phyloP scores from a whole-genome alignment of 2,797 vertebrate species.

The Mormyrus hasselquistii region DNA sequence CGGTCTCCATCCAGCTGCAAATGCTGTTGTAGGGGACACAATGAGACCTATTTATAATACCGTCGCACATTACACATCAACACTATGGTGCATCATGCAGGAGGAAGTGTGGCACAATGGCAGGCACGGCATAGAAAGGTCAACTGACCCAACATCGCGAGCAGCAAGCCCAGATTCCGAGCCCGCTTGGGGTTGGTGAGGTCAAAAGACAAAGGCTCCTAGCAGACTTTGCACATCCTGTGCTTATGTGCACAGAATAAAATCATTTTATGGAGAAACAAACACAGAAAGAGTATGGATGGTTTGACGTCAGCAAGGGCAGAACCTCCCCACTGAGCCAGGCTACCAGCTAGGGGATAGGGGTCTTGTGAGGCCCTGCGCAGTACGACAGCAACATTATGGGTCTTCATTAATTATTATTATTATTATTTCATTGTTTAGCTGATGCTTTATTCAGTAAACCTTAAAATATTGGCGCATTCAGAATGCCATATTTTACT shows the following conservation, averaged over 20 bases:
- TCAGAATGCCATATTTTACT: not conserved
- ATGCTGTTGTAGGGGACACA: slow-evolving; percentile 45
- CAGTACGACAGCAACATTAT: not conserved
- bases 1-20: slow-evolving; percentile 45
- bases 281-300: slow-evolving; percentile 24
- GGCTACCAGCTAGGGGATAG: not conserved
- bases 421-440: not conserved
- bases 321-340: not conserved
- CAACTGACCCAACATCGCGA: slow-evolving; percentile 15
- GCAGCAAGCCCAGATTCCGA: not conserved
- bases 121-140: not conserved
- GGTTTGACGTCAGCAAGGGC: slow-evolving; percentile 6
- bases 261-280: slow-evolving; percentile 27
- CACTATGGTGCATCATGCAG: slow-evolving; percentile 29
- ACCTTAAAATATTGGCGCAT: not conserved
- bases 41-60: slow-evolving; percentile 35
- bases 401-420: not conserved
- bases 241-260: slow-evolving; percentile 15
- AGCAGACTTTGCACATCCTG: not conserved
- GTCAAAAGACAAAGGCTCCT: slow-evolving; percentile 3
- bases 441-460: not conserved
- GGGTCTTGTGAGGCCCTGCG: not conserved
- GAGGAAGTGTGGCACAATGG: slow-evolving; percentile 20
- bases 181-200: not conserved
- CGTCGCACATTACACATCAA: slow-evolving; percentile 31